Percentiles rank a stretch among this genome's conserved stretches.
These are phyloP conservation scores for Trachelus stipa DNA, from an alignment of 2,888 invertebrate genomes.

Conservation along the genomic window DNA sequence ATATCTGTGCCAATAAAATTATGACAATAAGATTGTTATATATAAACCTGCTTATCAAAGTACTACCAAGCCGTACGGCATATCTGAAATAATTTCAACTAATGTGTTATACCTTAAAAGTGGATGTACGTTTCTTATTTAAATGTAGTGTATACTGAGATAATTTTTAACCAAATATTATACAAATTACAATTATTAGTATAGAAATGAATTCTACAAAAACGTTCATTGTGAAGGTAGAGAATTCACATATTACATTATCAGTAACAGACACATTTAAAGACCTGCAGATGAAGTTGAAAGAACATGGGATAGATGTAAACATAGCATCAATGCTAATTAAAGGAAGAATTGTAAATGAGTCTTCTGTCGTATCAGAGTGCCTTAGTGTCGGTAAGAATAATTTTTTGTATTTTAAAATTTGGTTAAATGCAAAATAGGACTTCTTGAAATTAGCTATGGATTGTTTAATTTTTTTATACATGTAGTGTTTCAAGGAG, in stretches of 20 bases:
- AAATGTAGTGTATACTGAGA: neutral
- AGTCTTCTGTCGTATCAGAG: constrained; percentile 12
- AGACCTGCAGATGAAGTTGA: constrained; percentile 12
- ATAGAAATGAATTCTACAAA: constrained; percentile 1
- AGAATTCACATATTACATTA: constrained; percentile 8
- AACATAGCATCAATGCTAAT: constrained; percentile 12
- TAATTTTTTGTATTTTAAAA: neutral
- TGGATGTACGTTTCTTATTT: neutral
- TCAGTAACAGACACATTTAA: constrained; percentile 12
- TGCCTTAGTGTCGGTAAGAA: constrained; percentile 14
- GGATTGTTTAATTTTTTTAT: no score
- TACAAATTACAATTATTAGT: neutral
- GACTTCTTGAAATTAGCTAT: no score
- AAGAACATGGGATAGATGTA: constrained; percentile 5
- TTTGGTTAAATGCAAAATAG: neutral
- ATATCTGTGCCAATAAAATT: neutral
- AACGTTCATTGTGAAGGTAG: constrained; percentile 15
- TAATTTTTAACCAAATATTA: neutral
- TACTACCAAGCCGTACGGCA: neutral
- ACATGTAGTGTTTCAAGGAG: no score
- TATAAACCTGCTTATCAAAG: neutral
- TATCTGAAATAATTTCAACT: neutral
- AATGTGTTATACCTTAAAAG: neutral
- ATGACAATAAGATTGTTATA: neutral
- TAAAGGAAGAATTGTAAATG: constrained; percentile 9